These are phyloP conservation scores for Enteromius afrohamiltoni DNA, from an alignment of 2,797 vertebrate genomes.

Conservation along the genomic window DNA sequence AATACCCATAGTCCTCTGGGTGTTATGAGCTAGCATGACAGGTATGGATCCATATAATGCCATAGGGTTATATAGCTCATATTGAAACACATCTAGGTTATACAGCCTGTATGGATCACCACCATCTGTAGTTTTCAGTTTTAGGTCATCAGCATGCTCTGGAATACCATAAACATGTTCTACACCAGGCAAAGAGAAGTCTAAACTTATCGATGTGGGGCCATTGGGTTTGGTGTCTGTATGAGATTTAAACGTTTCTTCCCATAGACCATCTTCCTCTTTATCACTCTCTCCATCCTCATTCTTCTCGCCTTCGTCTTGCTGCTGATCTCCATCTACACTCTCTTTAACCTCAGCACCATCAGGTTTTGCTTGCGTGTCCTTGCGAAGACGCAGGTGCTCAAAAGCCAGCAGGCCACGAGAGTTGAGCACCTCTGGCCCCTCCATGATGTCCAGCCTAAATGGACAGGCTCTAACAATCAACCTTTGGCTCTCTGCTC, in stretches of 20 bases:
- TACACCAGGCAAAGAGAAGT: slow-evolving; percentile 92
- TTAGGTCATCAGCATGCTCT: slow-evolving; percentile 88
- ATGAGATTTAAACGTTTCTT: slow-evolving; percentile 93
- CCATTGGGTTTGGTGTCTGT: slow-evolving; percentile 89
- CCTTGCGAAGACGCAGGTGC: slow-evolving; percentile 87
- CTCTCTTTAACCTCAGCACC: slow-evolving; percentile 74
- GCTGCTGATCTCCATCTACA: slow-evolving; percentile 66
- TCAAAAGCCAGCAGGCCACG: slow-evolving; percentile 90
- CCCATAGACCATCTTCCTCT: slow-evolving; percentile 87
- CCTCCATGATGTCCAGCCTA: slow-evolving; percentile 89
- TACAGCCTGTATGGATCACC: slow-evolving; percentile 93
- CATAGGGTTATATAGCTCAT: slow-evolving; percentile 92
- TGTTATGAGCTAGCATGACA: slow-evolving; percentile 85
- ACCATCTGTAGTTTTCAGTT: slow-evolving; percentile 89
- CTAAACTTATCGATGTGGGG: slow-evolving; percentile 88
- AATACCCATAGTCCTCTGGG: slow-evolving; percentile 85
- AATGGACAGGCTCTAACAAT: slow-evolving; percentile 88
- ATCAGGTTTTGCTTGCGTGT: slow-evolving; percentile 83
- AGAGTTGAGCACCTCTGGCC: slow-evolving; percentile 87
- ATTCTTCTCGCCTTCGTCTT: slow-evolving; percentile 68
- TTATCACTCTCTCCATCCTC: slow-evolving; percentile 73
- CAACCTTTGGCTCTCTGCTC: slow-evolving; percentile 81
- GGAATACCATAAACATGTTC: slow-evolving; percentile 95
- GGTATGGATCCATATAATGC: slow-evolving; percentile 92
- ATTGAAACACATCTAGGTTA: slow-evolving; percentile 97